phyloP scores from a whole-genome alignment of 2,113 vertebrate species.

The Formicarius rufipectus region DNA sequence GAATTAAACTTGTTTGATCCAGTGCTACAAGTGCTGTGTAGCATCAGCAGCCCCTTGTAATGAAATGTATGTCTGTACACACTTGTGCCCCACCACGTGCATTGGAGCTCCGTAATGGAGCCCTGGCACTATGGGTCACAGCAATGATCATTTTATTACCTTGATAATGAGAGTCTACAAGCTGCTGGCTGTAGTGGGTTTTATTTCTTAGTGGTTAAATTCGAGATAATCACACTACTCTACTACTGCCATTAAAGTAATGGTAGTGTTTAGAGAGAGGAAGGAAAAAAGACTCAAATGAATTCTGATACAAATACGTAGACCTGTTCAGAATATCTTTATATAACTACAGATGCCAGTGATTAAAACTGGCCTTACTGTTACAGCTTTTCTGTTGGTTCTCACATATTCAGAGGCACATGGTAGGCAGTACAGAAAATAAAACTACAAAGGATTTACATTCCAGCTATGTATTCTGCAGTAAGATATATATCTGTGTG shows the following conservation, averaged over 20 bases:
- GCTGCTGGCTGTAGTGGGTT: background rate
- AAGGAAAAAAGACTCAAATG: background rate
- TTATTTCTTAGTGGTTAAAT: conserved; percentile 28
- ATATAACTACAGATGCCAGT: background rate
- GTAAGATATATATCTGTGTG: background rate
- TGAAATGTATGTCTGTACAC: background rate
- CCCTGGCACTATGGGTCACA: background rate
- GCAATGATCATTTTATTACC: background rate
- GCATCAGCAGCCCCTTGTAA: background rate
- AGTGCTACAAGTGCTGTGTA: background rate
- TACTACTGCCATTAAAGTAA: background rate
- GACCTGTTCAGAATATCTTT: conserved; percentile 12
- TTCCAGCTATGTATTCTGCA: conserved; percentile 5
- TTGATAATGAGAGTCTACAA: background rate
- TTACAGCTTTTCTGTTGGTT: conserved; percentile 24
- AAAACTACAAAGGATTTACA: conserved; percentile 52
- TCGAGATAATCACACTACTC: background rate
- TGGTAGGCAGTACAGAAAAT: conserved; percentile 49
- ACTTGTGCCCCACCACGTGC: background rate
- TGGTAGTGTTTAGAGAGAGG: background rate
- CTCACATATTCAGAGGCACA: conserved; percentile 51
- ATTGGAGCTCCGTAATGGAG: background rate
- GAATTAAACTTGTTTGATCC: background rate
- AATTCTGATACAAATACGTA: background rate
- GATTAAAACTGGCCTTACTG: background rate